Base-by-base conservation (phyloP, 2,888 invertebrate species). In the Rhagium mordax region DNA sequence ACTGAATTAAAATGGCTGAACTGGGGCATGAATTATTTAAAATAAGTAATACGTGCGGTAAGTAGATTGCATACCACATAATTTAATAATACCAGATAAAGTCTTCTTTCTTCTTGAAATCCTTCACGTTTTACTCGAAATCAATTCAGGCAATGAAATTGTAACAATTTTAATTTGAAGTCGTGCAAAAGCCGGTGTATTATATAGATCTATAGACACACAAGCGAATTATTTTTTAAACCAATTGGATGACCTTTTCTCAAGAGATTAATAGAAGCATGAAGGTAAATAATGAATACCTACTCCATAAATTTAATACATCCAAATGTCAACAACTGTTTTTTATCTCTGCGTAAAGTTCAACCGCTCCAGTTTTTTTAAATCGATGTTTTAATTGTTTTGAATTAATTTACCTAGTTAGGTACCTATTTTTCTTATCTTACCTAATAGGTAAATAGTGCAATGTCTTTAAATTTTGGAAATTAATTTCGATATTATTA, bases 21-120 rank as follows among this genome's bases (percentile, higher is more conserved):
- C 68, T 73, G 68, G 71, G 66, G 73, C 74, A 76, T 71, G 71
- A 68, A 59, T 71, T 71, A 67, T 67, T 71, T 71, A 70, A 70
- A 74, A 74, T 61, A 64, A 74, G 70, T 18, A 27, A 65, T 70
- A 66, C 74, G 74, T 74, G 74, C 71, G 70, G 61, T 70, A 59
- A 61, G 51, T 21, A 29, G 57, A 59, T 20, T 18, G 33, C 59
- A 33, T 33, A 33, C 33, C 33, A 59, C 18, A 59, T 59, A 16
- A 59, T 59, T 20, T 20, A 59, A 59, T 59, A 33, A 59, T 16
- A 13, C 18, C 20, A 24, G 53, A 53, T 24, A 24, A 41, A 41
- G 21, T 20, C 53, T 20, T 53, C 24, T 21, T 53, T n/a, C 13
- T 20, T 53, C 13, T 33, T 33, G 33, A 59, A 33, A 59, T 59